Base-by-base conservation (phyloP, 1,140 invertebrate genomes). In the Drosophila biarmipes region DNA sequence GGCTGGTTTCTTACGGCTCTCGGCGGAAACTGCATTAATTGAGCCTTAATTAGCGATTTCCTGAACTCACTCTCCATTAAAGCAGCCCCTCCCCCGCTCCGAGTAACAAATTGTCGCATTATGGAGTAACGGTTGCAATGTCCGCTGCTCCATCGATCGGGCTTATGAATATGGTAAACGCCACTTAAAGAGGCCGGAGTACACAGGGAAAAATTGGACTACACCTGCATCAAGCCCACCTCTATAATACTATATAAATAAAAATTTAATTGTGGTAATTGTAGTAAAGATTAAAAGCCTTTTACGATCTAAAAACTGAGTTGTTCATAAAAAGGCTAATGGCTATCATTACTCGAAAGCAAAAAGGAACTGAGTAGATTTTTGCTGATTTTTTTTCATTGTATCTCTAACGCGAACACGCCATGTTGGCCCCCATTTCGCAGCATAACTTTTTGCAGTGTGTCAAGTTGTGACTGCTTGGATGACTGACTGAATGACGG, bases 21-120 rank as follows among this genome's bases (percentile, higher is more conserved):
- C 40, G 38, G 46, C 58, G 66, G 73, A 75, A 86, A 78, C 67
- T 48, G 62, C 58, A 72, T 76, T 79, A 89, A 89, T 87, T 75
- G 69, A 59, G 73, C 67, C 62, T 89, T 76, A 82, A 87, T 87
- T 78, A 78, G 52, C 53, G 69, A 69, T 78, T 87, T 87, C 82
- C 82, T 89, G 57, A 54, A 63, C 62, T 77, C 55, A 49, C 52
- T 71, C 69, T 68, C 46, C 38, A 42, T 54, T 19, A 49, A 34
- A 15, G 14, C 34, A 34, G 34, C 15, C 58, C 19, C 24, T 58
- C 66, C 40, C 54, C 64, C 68, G 40, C 4, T 37, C 24, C 55
- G 8, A 21, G 61, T 43, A 35, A 15, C 46, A 71, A 82, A 63
- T 59, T 74, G 78, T 78, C 78, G 79, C 82, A 89, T 87, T 87